Base-by-base conservation (phyloP, 2,888 invertebrate genomes). In the Thymelicus lineola region DNA sequence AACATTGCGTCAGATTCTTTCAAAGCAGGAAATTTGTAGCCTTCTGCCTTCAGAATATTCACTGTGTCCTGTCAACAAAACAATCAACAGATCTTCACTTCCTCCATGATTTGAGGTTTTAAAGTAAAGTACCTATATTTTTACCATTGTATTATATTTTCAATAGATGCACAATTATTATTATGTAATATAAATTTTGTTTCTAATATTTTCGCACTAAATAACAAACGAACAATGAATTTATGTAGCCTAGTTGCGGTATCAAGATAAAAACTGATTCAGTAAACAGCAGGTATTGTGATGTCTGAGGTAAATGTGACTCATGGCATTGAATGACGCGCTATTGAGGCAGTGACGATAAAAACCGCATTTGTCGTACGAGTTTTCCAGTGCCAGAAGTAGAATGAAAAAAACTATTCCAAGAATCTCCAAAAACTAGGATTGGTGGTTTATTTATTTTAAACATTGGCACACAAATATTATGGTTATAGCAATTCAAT, bases 1-100 rank as follows among this genome's bases (percentile, higher is more conserved):
- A 99, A 99, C 99, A 99, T 99, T 50, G 99, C 99, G 91, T 99
- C 99, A 70, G 98, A 97, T 91, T 99, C 99, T 83, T 97, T 97
- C 66, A 99, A 89, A 48, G 95, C 94, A 0, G 99, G 99, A 86
- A 99, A 99, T 77, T 96, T 96, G 87, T 96, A 97, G 46, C 98
- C 99, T 94, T 99, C 99, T 58, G 98, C 95, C 92, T 99, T 99
- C 95, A 99, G 95, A 77, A 98, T 96, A 82, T 97, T 97, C 91
- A 98, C 97, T 1, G 98, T 97, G 86, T 99, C 99, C 96, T 98
- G 88, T 73, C 78, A 83, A 70, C 61, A 62, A 36, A 63, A 42
- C 58, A 12, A 42, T 17, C 28, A 46, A 42, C 9, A 42, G 1
- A 35, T 62, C 12, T 53, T 17, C 46, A 61, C 20, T 57, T 59